These are phyloP conservation scores for Lycocerus yunnanus DNA, from an alignment of 2,888 invertebrate genomes.

Conservation along the genomic window DNA sequence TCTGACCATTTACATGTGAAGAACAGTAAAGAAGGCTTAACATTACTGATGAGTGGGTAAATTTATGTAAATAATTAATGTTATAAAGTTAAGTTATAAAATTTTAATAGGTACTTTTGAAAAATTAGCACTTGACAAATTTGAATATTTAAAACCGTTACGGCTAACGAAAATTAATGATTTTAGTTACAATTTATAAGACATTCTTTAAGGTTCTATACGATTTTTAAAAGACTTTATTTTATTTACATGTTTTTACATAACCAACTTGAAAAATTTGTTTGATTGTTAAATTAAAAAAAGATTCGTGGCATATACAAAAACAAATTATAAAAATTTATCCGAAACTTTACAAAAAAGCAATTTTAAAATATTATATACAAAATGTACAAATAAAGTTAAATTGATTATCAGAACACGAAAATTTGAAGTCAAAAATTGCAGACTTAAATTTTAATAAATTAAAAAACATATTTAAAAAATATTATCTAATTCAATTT, in stretches of 20 bases:
- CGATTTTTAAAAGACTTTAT: background rate
- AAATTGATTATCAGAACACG: too few relatives aligned
- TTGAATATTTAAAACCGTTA: background rate
- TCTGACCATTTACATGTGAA: too few relatives aligned
- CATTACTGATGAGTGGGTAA: background rate
- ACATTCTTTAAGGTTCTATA: background rate
- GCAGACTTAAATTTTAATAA: too few relatives aligned
- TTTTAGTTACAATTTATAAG: background rate
- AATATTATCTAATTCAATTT: too few relatives aligned
- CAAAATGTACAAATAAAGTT: too few relatives aligned
- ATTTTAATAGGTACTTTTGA: background rate
- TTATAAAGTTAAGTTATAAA: background rate
- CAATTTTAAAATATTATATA: too few relatives aligned
- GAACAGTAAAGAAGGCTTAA: too few relatives aligned
- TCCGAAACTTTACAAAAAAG: too few relatives aligned
- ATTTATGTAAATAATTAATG: background rate
- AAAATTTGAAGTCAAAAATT: too few relatives aligned
- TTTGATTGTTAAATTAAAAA: background rate
- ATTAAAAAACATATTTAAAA: too few relatives aligned
- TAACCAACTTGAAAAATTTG: background rate
- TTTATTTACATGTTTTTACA: background rate
- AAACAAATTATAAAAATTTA: too few relatives aligned
- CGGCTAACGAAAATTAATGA: background rate
- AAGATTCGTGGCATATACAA: too few relatives aligned
- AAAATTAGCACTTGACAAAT: background rate